Base-by-base conservation (phyloP, 2,113 vertebrate species). In the Dendrocopos noguchii region DNA sequence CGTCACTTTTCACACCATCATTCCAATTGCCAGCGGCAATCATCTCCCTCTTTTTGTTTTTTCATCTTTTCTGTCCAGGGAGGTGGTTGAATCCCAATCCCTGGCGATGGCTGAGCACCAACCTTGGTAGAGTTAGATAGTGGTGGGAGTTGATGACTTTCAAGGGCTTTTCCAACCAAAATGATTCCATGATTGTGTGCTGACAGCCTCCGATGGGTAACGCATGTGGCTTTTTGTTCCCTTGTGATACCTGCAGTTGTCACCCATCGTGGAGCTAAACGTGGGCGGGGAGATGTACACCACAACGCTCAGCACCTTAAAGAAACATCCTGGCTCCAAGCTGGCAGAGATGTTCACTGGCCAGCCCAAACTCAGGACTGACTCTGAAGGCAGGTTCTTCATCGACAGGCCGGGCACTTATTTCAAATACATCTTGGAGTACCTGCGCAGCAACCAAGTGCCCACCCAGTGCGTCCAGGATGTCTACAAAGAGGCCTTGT, bases 381-480 rank as follows among this genome's bases (percentile, higher is more conserved):
- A 99, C 55, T 72, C 95, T 0, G 96, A 98, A 72, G 99, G 99
- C 4, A 97, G 98, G 20, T 97, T 96, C 97, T 99, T 99, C 97
- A 98, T 99, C 1, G 99, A 99, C 96, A 98, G 98, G 1, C 97
- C 99, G 0, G 98, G 99, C 7, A 97, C 97, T 1, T 95, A 98
- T 83, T 99, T 99, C 29, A 97, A 97, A 19, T 97, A 98, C 56
- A 94, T 99, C 77, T 86, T 99, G 60, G 98, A 99, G 59, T 99
- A 98, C 95, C 97, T 99, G 79, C 98, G 99, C 25, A 98, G 97
- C 0, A 98, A 98, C 22, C 94, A 93, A 42, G 90, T 98, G 66
- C 99, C 99, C 59, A 96, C 92, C 1, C 93, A 98, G 60, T 95
- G 98, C 83, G 47, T 99, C 85, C 95, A 72, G 16, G 98, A 99